A percentile compares a stretch with the other conserved stretches of the same genome.
These are phyloP conservation scores for Bombus cullumanus DNA, from an alignment of 1,140 invertebrate genomes.

Conservation along the genomic window DNA sequence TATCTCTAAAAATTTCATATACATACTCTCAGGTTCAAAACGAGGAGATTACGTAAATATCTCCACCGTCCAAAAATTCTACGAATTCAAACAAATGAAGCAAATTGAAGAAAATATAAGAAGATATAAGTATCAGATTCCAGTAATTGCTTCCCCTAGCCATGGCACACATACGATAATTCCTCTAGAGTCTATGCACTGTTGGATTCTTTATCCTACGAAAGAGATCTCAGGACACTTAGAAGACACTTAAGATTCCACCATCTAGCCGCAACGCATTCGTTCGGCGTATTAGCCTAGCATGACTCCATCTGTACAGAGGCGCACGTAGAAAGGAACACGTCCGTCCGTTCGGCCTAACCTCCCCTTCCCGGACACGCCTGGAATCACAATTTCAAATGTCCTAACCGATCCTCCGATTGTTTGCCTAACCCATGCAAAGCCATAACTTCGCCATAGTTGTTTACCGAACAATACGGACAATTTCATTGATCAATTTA, in stretches of 20 bases:
- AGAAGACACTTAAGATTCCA: conserved; percentile 70
- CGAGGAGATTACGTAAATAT: no score
- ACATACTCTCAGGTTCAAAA: no score
- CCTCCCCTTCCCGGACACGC: conserved; percentile 71
- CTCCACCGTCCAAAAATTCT: no score
- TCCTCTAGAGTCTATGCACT: neutral
- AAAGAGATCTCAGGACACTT: conserved; percentile 52
- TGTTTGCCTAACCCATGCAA: neutral
- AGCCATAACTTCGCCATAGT: neutral
- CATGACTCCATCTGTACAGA: conserved; percentile 60
- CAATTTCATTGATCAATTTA: neutral
- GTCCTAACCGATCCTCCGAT: conserved; percentile 48
- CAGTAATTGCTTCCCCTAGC: neutral
- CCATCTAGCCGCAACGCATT: conserved; percentile 67
- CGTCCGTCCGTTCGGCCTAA: conserved; percentile 52
- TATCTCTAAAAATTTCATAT: no score
- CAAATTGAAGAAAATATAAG: neutral
- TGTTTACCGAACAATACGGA: neutral
- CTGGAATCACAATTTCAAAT: conserved; percentile 77
- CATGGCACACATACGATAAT: neutral
- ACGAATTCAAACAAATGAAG: neutral
- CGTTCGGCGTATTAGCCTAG: conserved; percentile 61
- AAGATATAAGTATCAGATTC: neutral
- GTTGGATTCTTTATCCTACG: neutral
- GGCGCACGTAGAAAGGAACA: conserved; percentile 54